These are phyloP conservation scores for Heteromormyrus szaboi DNA, from an alignment of 2,797 vertebrate species.

Conservation along the genomic window DNA sequence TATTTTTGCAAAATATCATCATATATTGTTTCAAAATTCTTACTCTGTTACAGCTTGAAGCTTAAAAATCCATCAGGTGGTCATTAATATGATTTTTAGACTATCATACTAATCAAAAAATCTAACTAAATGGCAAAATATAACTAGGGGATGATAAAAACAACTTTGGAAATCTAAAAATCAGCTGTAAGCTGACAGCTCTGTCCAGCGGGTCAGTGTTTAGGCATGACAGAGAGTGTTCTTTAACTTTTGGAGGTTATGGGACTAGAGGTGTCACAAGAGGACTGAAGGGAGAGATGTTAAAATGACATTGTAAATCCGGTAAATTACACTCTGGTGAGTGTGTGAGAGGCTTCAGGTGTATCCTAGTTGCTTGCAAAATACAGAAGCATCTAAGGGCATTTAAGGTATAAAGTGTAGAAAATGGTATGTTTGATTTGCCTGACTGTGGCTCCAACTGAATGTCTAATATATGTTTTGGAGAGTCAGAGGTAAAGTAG, in stretches of 20 bases:
- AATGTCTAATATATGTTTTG: not conserved
- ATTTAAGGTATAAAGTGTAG: not conserved
- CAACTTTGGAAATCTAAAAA: not conserved
- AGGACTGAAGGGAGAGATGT: not conserved
- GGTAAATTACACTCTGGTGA: not conserved
- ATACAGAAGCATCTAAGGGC: not conserved
- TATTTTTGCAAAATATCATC: not conserved
- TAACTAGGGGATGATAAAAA: not conserved
- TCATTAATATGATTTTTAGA: not conserved
- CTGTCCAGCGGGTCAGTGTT: not conserved
- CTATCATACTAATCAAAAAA: not conserved
- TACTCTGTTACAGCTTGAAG: not conserved
- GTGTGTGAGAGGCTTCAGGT: not conserved
- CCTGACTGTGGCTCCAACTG: not conserved
- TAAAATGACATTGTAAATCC: not conserved
- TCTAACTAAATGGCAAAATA: not conserved
- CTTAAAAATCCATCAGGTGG: not conserved
- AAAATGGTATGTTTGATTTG: not conserved
- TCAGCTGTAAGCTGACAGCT: not conserved
- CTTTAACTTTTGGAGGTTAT: not conserved
- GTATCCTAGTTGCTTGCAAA: not conserved
- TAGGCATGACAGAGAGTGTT: not conserved
- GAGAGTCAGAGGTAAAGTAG: not conserved
- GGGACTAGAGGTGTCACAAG: not conserved
- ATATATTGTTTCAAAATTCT: not conserved